Evolutionary conservation across 2,113 vertebrate species (phyloP).

Genomic region (Gavia stellata): DNA sequence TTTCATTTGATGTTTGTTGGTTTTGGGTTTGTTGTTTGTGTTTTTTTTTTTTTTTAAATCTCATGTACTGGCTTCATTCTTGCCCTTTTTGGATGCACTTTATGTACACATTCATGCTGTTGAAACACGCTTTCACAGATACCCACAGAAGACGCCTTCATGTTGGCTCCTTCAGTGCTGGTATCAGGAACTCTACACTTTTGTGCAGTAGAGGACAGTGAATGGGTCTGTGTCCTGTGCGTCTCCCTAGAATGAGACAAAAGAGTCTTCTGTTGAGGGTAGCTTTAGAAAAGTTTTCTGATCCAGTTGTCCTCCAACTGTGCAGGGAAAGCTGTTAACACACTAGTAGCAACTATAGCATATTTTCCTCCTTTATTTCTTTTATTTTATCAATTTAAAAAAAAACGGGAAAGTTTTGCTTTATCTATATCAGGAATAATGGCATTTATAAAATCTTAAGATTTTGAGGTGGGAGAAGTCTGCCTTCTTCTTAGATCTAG

Average conservation of each 20-base stretch:
- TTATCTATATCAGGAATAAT: background rate
- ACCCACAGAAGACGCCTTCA: background rate
- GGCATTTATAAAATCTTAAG: background rate
- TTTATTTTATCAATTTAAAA: background rate
- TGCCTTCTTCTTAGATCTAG: background rate
- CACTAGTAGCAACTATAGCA: rapidly evolving
- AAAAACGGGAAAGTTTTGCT: background rate
- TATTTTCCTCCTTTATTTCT: background rate
- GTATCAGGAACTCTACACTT: background rate
- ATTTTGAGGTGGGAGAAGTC: background rate
- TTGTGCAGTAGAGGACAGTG: background rate
- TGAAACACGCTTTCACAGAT: background rate
- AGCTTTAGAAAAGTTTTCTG: background rate
- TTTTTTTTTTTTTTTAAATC: background rate
- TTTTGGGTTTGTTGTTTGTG: background rate
- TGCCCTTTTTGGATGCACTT: background rate
- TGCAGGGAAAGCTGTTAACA: background rate
- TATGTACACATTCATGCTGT: background rate
- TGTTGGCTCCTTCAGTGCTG: background rate
- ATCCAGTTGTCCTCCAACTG: background rate
- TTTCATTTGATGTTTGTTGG: background rate
- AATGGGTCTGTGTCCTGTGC: background rate
- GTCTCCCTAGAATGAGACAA: background rate
- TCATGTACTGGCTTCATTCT: background rate
- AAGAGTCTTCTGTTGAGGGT: background rate